These are phyloP conservation scores for Amphilophus citrinellus DNA, from an alignment of 2,113 vertebrate species.

Conservation along the genomic window DNA sequence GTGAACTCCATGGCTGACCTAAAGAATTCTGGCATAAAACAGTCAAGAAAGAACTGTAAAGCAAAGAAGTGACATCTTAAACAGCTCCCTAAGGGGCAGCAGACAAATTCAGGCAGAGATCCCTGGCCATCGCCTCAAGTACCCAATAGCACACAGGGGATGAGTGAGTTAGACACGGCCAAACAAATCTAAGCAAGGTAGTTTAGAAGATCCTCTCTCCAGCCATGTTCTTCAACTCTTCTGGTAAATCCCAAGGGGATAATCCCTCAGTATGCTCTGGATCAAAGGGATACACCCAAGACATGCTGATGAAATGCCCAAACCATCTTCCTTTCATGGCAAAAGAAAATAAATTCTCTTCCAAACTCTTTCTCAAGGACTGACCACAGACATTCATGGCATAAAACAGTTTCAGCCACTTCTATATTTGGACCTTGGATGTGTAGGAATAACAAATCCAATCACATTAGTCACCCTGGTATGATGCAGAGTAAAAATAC, in stretches of 20 bases:
- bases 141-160: background rate
- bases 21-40: background rate
- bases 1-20: background rate
- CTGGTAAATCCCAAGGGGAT: background rate
- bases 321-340: background rate
- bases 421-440: background rate
- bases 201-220: background rate
- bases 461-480: background rate
- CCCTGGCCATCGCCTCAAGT: background rate
- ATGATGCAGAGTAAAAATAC: background rate
- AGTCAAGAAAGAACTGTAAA: background rate
- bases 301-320: background rate
- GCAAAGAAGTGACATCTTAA: background rate
- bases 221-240: background rate
- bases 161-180: background rate
- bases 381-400: background rate
- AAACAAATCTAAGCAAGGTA: background rate
- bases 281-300: background rate
- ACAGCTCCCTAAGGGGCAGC: background rate
- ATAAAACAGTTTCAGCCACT: background rate
- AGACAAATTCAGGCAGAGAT: constrained; percentile 5
- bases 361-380: background rate
- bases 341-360: background rate
- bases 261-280: background rate
- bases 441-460: background rate